phyloP scores from a whole-genome alignment of 2,797 vertebrate genomes.

The Bradypodion pumilum region DNA sequence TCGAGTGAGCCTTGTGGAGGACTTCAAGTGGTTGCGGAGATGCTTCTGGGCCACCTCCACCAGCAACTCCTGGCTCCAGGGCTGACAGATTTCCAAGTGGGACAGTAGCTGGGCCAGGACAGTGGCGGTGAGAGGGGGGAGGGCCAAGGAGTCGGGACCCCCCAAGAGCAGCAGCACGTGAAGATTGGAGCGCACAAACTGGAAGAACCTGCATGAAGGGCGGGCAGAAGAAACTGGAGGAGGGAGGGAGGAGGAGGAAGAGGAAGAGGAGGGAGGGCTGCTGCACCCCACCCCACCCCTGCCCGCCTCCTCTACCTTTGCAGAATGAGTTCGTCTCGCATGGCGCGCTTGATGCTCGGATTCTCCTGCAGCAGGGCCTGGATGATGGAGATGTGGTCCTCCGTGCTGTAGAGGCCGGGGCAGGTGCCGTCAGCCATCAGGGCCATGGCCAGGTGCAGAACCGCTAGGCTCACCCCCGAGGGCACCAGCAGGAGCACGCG shows the following conservation, averaged over 20 bases:
- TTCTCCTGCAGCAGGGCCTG: slow-evolving; percentile 62
- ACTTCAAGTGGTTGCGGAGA: slow-evolving; percentile 57
- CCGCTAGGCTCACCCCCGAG: slow-evolving; percentile 60
- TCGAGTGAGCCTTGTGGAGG: accelerated
- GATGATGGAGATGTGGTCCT: slow-evolving; percentile 70
- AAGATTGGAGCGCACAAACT: slow-evolving; percentile 75
- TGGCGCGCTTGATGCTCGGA: slow-evolving; percentile 52
- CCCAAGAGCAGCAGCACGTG: slow-evolving; percentile 82
- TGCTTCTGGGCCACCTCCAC: slow-evolving; percentile 67
- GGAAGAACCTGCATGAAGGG: slow-evolving; percentile 72
- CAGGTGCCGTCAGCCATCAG: slow-evolving; percentile 75
- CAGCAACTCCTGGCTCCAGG: slow-evolving; percentile 77
- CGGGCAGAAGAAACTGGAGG: not conserved
- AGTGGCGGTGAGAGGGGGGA: slow-evolving; percentile 61
- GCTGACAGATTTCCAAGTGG: slow-evolving; percentile 80
- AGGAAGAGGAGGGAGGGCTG: no score
- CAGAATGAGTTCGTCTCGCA: slow-evolving; percentile 66
- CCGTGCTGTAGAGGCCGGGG: slow-evolving; percentile 72
- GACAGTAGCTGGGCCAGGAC: slow-evolving; percentile 70
- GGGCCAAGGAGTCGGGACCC: not conserved
- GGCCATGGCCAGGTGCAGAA: slow-evolving; percentile 75
- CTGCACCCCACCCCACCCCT: not conserved
- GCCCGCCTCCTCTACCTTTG: slow-evolving; percentile 72
- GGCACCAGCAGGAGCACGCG: slow-evolving; percentile 79
- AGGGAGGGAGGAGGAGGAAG: no score